These are phyloP conservation scores for Epinotia bilunana DNA, from an alignment of 2,888 invertebrate species.

Conservation along the genomic window DNA sequence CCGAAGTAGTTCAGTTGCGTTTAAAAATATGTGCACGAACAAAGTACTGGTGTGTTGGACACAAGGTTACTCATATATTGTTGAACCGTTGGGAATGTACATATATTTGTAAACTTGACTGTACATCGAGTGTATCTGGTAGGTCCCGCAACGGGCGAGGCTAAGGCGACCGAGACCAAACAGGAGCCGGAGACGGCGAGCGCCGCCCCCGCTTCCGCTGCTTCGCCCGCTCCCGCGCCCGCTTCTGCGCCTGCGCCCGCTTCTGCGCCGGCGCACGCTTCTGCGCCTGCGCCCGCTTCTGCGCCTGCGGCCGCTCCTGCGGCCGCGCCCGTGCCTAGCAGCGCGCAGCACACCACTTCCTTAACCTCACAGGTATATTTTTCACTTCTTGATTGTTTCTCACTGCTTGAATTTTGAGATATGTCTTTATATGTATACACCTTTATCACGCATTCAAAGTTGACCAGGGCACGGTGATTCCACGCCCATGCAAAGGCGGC, in stretches of 20 bases:
- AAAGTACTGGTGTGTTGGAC: too few relatives aligned
- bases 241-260: neutral
- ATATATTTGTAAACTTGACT: neutral
- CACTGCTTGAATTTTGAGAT: neutral
- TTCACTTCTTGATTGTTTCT: neutral
- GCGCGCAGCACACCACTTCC: conserved; percentile 60
- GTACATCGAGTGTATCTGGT: neutral
- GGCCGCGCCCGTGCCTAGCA: conserved; percentile 55
- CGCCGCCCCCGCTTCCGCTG: conserved; percentile 37
- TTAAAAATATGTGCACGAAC: too few relatives aligned
- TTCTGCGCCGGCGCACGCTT: neutral
- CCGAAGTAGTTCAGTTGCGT: too few relatives aligned
- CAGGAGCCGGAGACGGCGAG: conserved; percentile 45
- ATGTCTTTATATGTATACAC: neutral
- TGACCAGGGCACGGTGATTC: too few relatives aligned
- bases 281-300: conserved; percentile 29
- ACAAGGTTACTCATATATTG: neutral
- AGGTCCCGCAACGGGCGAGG: conserved; percentile 49
- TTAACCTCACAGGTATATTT: conserved; percentile 64
- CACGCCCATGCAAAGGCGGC: too few relatives aligned
- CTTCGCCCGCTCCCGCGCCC: conserved; percentile 4
- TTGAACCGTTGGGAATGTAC: neutral
- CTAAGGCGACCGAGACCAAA: conserved; percentile 55
- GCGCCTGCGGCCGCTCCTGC: conserved; percentile 49
- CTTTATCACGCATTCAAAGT: too few relatives aligned